phyloP scores from a whole-genome alignment of 2,113 vertebrate species.

The Callospermophilus lateralis region DNA sequence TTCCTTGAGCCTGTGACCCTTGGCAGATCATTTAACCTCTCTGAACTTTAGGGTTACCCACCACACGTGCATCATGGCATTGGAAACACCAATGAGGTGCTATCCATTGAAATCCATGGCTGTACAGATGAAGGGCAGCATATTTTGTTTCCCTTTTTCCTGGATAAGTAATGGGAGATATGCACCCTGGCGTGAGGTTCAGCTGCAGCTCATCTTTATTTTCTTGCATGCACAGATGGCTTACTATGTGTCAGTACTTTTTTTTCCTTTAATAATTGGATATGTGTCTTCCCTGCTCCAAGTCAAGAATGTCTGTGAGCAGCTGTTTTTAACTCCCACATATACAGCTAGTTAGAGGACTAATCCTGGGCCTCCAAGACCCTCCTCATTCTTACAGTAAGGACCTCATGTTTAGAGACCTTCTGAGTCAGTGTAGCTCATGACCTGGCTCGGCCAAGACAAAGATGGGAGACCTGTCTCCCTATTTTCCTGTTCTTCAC shows the following conservation, averaged over 20 bases:
- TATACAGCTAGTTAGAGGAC: neutral
- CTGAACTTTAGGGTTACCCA: neutral
- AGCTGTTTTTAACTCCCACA: conserved; percentile 32
- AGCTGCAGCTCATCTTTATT: conserved; percentile 13
- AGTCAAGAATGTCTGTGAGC: conserved; percentile 5
- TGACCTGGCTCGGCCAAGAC: neutral
- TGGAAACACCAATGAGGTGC: neutral
- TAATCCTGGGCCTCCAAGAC: neutral
- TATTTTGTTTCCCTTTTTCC: neutral
- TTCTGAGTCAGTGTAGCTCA: neutral
- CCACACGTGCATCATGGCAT: neutral
- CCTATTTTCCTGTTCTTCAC: neutral
- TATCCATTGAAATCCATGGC: neutral
- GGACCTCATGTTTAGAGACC: neutral
- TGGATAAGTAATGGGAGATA: neutral
- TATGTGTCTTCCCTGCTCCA: conserved; percentile 55
- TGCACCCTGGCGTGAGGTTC: neutral
- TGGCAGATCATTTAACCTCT: neutral
- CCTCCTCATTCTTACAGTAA: neutral
- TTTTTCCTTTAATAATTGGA: neutral
- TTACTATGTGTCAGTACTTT: neutral
- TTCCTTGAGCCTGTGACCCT: neutral
- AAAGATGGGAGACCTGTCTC: neutral
- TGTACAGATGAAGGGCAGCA: neutral
- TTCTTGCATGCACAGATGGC: neutral